Evolutionary conservation across 2,888 invertebrate species (phyloP), one percentile per base, ranked within the genome.

Genomic region (Mantis religiosa): DNA sequence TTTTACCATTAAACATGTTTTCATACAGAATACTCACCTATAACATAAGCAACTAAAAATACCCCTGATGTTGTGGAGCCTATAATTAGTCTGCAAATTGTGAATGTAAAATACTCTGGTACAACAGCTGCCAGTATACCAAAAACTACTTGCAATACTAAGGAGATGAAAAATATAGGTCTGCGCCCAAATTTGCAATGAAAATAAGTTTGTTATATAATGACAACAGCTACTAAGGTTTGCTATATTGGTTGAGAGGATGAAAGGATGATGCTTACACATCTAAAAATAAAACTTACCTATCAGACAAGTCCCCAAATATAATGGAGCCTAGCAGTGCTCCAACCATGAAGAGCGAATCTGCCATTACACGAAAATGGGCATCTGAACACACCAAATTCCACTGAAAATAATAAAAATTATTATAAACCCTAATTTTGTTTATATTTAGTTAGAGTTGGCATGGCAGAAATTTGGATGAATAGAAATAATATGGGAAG

Each of bases 1-100:
- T n/a, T n/a, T n/a, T 34, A 34, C 20, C 83, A 1, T 82, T 28
- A 28, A 14, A 82, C 0, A 2, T 15, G 12, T n/a, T 28, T n/a
- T 27, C 41, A 9, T 12, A 12, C 41, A 30, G 83, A 28, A 27
- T 82, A 91, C 93, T 94, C 94, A 95, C 97, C 96, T 91, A 97
- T 96, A 86, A 97, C 97, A 92, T 97, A 97, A 84, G 96, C 96
- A 28, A 97, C 96, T 89, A 97, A 93, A 92, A 97, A 97, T 15
- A 97, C 96, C 1, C 97, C 97, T 9, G 96, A 96, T 14, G 97
- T 96, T 15, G 96, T 96, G 20, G 96, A 95, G 25, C 97, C 97
- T 34, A 97, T 95, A 87, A 97, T 92, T 90, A 96, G 93, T 90
- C 97, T 94, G 83, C 96, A 94, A 88, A 95, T 92, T 20, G 96